Evolutionary conservation across 1,140 invertebrate species (phyloP).

Genomic region (Lepidotrigona ventralis): DNA sequence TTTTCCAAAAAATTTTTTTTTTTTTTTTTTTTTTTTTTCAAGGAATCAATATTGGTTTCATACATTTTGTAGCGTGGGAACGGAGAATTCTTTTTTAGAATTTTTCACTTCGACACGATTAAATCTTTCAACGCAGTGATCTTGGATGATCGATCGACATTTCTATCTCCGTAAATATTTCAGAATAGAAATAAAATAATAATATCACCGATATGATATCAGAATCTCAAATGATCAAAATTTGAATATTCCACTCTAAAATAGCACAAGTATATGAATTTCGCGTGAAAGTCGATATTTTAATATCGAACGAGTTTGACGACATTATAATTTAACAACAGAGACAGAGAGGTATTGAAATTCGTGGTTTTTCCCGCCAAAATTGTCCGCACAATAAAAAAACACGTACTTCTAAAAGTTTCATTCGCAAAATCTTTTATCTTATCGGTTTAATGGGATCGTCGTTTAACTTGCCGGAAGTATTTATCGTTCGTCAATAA

Average conservation of each 20-base stretch:
- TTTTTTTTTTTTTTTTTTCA: no score
- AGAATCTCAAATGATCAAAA: no score
- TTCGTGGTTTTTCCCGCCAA: not conserved
- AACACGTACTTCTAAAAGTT: not conserved
- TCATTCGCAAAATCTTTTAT: not conserved
- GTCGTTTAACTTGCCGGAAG: not conserved
- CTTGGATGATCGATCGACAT: no score
- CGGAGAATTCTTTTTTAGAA: not conserved
- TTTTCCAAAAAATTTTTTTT: no score
- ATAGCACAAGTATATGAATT: no score
- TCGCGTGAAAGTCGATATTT: not conserved
- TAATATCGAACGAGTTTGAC: not conserved
- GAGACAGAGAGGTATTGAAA: not conserved
- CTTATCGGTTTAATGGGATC: slow-evolving; percentile 10
- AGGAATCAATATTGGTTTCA: not conserved
- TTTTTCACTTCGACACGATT: no score
- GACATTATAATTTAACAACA: not conserved
- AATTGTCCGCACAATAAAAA: not conserved
- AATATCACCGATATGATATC: no score
- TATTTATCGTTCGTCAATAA: not conserved
- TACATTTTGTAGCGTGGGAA: not conserved
- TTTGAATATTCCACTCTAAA: no score
- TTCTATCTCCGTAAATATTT: no score
- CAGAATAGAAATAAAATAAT: no score
- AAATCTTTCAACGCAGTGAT: no score